phyloP scores from a whole-genome alignment of 1,140 invertebrate species.

The Drosophila nigrodunni region DNA sequence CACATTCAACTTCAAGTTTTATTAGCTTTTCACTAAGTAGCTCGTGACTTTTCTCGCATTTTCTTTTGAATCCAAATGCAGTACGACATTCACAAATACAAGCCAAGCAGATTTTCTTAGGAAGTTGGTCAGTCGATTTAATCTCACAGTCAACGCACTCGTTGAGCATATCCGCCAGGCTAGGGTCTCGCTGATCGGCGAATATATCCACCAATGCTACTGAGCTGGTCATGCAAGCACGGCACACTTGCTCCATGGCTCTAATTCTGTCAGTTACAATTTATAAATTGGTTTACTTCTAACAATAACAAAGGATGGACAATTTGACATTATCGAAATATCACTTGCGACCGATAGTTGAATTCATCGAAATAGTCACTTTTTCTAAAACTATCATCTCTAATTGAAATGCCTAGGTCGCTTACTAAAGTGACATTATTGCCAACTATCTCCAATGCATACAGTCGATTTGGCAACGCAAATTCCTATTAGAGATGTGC shows the following conservation, averaged over 20 bases:
- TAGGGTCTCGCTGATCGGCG: constrained; percentile 16
- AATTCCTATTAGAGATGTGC: too few species aligned
- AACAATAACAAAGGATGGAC: constrained; percentile 32
- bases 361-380: too few species aligned
- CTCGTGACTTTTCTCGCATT: constrained; percentile 20
- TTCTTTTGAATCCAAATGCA: constrained; percentile 32
- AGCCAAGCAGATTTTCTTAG: constrained; percentile 23
- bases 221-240: constrained; percentile 27
- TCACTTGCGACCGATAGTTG: neutral
- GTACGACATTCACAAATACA: constrained; percentile 28
- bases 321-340: constrained; percentile 1
- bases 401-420: too few species aligned
- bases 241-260: constrained; percentile 32
- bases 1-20: neutral
- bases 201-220: constrained; percentile 36
- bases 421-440: too few species aligned
- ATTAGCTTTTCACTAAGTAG: constrained; percentile 8
- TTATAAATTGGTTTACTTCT: neutral
- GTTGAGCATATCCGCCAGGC: constrained; percentile 17
- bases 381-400: too few species aligned
- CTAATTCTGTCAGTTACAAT: neutral
- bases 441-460: too few species aligned
- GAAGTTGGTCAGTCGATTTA: constrained; percentile 12
- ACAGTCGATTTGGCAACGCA: too few species aligned
- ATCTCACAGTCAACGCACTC: constrained; percentile 25